Evolutionary conservation across 2,113 vertebrate species (phyloP).

Genomic region (Caretta caretta): DNA sequence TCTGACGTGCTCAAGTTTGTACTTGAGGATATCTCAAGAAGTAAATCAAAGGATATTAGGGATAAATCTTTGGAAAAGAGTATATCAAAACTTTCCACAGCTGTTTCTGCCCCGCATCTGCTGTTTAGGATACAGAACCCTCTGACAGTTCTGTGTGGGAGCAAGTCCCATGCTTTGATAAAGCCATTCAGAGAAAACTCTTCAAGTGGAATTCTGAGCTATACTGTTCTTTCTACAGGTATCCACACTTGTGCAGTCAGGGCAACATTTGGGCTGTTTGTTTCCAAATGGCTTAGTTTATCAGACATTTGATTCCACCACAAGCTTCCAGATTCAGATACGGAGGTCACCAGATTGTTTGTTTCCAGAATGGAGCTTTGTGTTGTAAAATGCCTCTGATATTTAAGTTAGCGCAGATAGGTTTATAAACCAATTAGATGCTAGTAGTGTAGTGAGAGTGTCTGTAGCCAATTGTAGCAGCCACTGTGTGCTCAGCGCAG

Average conservation of each 20-base stretch:
- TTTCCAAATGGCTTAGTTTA: not conserved
- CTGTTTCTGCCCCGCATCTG: not conserved
- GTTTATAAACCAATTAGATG: not conserved
- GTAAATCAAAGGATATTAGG: constrained; percentile 34
- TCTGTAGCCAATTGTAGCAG: not conserved
- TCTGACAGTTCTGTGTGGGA: not conserved
- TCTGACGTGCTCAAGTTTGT: constrained; percentile 2
- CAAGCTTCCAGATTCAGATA: not conserved
- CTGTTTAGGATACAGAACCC: not conserved
- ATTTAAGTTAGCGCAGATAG: not conserved
- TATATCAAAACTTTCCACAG: constrained; percentile 27
- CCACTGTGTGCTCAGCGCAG: not conserved
- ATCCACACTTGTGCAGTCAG: not conserved
- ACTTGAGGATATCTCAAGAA: constrained; percentile 39
- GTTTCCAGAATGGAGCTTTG: not conserved
- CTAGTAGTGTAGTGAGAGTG: not conserved
- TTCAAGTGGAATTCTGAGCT: not conserved
- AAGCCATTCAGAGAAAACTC: not conserved
- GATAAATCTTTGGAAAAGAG: constrained; percentile 34
- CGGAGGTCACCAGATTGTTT: not conserved
- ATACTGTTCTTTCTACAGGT: not conserved
- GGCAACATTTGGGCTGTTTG: not conserved
- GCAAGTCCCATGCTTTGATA: not conserved
- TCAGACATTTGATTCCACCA: not conserved
- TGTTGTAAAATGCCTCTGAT: not conserved